Evolutionary conservation across 2,888 invertebrate genomes (phyloP).

Genomic region (Drosophila infuscata): DNA sequence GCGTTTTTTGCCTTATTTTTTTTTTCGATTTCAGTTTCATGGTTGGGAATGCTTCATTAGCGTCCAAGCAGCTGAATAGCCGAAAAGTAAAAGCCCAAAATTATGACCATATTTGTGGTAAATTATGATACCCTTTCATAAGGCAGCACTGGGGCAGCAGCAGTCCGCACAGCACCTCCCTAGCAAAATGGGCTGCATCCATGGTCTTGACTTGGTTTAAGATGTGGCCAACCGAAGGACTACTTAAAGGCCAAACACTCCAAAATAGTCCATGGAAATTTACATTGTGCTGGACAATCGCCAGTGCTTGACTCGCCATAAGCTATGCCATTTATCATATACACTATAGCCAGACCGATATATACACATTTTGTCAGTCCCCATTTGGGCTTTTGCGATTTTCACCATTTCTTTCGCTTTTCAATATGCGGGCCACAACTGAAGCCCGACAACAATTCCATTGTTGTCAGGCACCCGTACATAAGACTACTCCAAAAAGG

Average conservation of each 20-base stretch:
- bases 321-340: constrained; percentile 83
- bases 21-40: constrained; percentile 52
- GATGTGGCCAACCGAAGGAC: constrained; percentile 60
- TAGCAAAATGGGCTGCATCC: constrained; percentile 47
- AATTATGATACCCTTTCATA: constrained; percentile 82
- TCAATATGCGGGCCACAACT: constrained; percentile 46
- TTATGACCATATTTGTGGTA: constrained; percentile 82
- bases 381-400: constrained; percentile 65
- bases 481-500: constrained; percentile 49
- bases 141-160: constrained; percentile 60
- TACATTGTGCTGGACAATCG: constrained; percentile 77
- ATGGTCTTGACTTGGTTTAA: constrained; percentile 35
- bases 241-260: constrained; percentile 54
- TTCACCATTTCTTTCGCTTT: constrained; percentile 80
- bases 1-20: constrained; percentile 15
- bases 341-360: constrained; percentile 48
- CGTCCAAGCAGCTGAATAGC: constrained; percentile 9
- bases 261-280: constrained; percentile 72
- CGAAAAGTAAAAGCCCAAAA: constrained; percentile 77
- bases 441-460: constrained; percentile 50
- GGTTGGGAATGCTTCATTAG: constrained; percentile 67
- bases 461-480: constrained; percentile 37
- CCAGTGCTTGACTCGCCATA: constrained; percentile 72
- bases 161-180: constrained; percentile 45
- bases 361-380: constrained; percentile 70